Evolutionary conservation across 2,888 invertebrate species (phyloP).

Genomic region (Scrobipalpa atriplicella): DNA sequence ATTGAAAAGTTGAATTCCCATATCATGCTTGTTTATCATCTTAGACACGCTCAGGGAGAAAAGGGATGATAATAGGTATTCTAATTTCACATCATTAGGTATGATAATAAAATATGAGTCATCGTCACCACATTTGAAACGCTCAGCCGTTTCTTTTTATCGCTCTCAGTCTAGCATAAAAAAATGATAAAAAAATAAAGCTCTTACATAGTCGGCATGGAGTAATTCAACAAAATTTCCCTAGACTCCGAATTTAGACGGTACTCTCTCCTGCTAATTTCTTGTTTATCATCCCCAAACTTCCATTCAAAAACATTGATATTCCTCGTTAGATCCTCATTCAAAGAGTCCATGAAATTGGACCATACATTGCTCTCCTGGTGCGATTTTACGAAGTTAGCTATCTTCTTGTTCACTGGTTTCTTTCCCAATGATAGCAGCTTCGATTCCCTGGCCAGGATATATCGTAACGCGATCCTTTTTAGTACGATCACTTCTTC

Average conservation of each 20-base stretch:
- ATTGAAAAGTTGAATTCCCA: too few species aligned
- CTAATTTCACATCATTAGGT: too few species aligned
- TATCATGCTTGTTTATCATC: too few species aligned
- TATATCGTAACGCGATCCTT: constrained; percentile 58
- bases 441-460: constrained; percentile 63
- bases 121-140: too few species aligned
- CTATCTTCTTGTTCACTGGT: constrained; percentile 68
- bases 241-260: constrained; percentile 50
- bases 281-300: constrained; percentile 37
- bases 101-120: too few species aligned
- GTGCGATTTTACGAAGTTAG: constrained; percentile 54
- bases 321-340: constrained; percentile 68
- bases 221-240: constrained; percentile 44
- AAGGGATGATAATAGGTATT: too few species aligned
- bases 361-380: constrained; percentile 59
- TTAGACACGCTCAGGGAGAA: too few species aligned
- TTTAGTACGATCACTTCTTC: constrained; percentile 67
- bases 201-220: constrained; percentile 46
- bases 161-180: too few species aligned
- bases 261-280: constrained; percentile 33
- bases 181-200: too few species aligned
- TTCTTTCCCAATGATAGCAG: constrained; percentile 61
- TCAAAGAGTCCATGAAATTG: constrained; percentile 60
- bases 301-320: constrained; percentile 61
- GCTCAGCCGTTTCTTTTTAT: too few species aligned